Base-by-base conservation (phyloP, 2,797 vertebrate genomes). In the Arrhamphus sclerolepis region DNA sequence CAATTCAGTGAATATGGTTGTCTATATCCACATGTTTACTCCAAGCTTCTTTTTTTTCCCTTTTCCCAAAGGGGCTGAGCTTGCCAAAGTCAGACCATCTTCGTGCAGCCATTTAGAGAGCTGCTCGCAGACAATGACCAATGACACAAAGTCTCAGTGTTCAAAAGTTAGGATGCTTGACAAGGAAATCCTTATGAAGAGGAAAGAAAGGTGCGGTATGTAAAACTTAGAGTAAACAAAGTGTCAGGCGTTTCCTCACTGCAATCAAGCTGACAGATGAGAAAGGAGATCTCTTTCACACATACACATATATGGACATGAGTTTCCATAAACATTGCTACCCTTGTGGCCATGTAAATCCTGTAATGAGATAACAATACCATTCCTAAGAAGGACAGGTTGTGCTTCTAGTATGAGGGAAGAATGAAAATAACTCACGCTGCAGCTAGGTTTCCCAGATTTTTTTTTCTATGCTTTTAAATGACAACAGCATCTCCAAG, bases 141-240 rank as follows among this genome's bases (percentile, higher is more conserved):
- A 44, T 72, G 31, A 75, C 52, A 34, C 19, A 29, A 2, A 57
- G 57, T 81, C 78, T 70, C 72, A 81, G 63, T 82, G 72, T 81
- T 75, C 71, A 72, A 14, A 65, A 26, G 26, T 70, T 51, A 18
- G 73, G 66, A 63, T 70, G 55, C 43, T 51, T 59, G 52, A 56
- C 55, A 75, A 74, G 84, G 87, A 89, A 85, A 88, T 87, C 77
- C 84, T 53, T 19, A 29, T 61, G 2, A 19, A 56, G 54, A 39
- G 77, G 69, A 73, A 76, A 62, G 31, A 54, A 61, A 62, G 46
- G 69, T 63, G 47, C n/a, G 10, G 28, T 22, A 31, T 28, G 42
- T 64, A 46, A 58, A 62, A 44, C 5, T 24, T 1, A 4, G 22
- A 50, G 58, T 22, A 73, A 55, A 68, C 57, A 72, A 40, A 5